These are phyloP conservation scores for Anas platyrhynchos DNA, from an alignment of 2,113 vertebrate species.

Conservation along the genomic window DNA sequence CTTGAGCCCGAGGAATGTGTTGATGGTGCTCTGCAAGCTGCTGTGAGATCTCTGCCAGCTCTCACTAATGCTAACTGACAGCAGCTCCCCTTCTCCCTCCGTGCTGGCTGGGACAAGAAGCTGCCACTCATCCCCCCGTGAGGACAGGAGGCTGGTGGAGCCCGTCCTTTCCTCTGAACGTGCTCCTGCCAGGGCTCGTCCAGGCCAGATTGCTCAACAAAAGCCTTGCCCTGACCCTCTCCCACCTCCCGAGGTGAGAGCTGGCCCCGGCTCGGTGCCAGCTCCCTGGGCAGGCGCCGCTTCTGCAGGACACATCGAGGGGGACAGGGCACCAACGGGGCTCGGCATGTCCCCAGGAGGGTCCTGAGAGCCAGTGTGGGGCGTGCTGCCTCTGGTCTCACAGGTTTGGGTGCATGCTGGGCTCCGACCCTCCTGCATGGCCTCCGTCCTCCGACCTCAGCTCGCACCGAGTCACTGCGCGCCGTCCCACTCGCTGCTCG, in stretches of 20 bases:
- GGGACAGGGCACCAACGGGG: accelerated
- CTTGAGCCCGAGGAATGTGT: conserved; percentile 36
- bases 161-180: background rate
- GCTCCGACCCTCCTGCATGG: conserved; percentile 28
- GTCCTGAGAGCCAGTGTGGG: background rate
- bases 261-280: background rate
- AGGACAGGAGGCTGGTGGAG: background rate
- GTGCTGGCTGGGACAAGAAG: background rate
- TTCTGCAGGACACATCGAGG: background rate
- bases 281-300: background rate
- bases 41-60: conserved; percentile 47
- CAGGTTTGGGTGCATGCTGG: conserved; percentile 34
- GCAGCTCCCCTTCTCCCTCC: conserved; percentile 18
- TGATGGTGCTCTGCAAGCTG: conserved; percentile 49
- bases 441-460: background rate
- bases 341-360: background rate
- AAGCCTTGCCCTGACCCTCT: conserved; percentile 7
- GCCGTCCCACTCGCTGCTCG: background rate
- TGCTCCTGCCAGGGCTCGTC: background rate
- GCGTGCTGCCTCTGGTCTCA: background rate
- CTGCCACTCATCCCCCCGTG: conserved; percentile 41
- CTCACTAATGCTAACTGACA: conserved; percentile 63
- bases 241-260: background rate
- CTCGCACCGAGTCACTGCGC: background rate
- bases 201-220: background rate